Conservation (phyloP, 2,888 invertebrate species). For the Athrips mouffetella region DNA sequence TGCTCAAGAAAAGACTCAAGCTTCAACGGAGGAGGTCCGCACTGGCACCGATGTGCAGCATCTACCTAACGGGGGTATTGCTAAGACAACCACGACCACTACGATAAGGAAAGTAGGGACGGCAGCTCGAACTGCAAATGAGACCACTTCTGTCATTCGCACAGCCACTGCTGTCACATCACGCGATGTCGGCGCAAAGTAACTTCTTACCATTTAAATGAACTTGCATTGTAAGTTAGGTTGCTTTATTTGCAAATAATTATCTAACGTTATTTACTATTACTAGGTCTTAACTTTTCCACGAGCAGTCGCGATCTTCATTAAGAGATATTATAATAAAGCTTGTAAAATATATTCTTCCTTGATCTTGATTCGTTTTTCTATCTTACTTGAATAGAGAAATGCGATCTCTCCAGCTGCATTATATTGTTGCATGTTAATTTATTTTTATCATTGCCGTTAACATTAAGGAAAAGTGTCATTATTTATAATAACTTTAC, state of each 20-base stretch:
- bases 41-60: conserved; percentile 61
- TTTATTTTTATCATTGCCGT: conserved; percentile 5
- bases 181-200: conserved; percentile 66
- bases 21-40: conserved; percentile 56
- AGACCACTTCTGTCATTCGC: conserved; percentile 52
- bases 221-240: background rate
- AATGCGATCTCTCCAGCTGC: conserved; percentile 28
- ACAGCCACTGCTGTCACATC: conserved; percentile 62
- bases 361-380: conserved; percentile 23
- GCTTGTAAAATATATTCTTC: background rate
- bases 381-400: conserved; percentile 21
- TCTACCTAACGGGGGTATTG: conserved; percentile 58
- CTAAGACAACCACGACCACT: conserved; percentile 66
- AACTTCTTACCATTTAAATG: conserved; percentile 28
- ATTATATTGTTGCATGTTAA: conserved; percentile 17
- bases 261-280: background rate
- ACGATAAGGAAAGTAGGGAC: conserved; percentile 62
- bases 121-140: conserved; percentile 57
- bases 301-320: conserved; percentile 19
- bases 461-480: conserved; percentile 17
- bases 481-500: conserved; percentile 28
- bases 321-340: conserved; percentile 16
- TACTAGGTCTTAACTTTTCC: conserved; percentile 17
- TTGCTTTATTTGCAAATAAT: background rate
- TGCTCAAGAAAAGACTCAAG: conserved; percentile 56